Base-by-base conservation (phyloP, 2,888 invertebrate species). In the Zele albiditarsus region DNA sequence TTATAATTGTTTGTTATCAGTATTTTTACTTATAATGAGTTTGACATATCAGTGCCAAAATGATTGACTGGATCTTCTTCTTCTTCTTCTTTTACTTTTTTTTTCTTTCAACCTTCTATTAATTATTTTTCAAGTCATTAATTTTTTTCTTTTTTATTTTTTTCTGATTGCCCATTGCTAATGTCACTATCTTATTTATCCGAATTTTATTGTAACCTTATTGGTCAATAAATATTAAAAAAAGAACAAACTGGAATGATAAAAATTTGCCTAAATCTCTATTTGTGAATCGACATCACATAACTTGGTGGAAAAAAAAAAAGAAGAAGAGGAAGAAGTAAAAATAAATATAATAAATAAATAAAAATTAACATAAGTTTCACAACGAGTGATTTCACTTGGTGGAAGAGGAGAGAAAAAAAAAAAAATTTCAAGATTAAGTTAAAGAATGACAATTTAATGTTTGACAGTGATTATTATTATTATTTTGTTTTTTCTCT, bases 141-240 rank as follows among this genome's bases (percentile, higher is more conserved):
- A n/a, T 46, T n/a, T 46, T 42, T 14, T 42, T 42, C 3, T 49
- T 49, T n/a, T 49, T 49, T 49, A 20, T 23, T 6, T 4, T 53
- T 53, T 53, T n/a, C n/a, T 53, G 53, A 53, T 53, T 3, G 23
- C 53, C 53, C 20, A 53, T 53, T 53, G 20, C 20, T 20, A 20
- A 53, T 53, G 53, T 20, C 20, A 53, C 53, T 53, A 53, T 53
- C 53, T 53, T 53, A 53, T 53, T 53, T 53, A 53, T 53, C 20
- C 8, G 53, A 20, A 53, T 53, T 53, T 53, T 53, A 53, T 53
- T 53, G 20, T 53, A 20, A 53, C 53, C 20, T 53, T 53, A 53
- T 53, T 53, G 53, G 53, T n/a, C 53, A 53, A 53, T 53, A 53
- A 53, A 53, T n/a, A 53, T 20, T 6, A 20, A 53, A 46, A 46